Conservation (phyloP, 1,140 invertebrate genomes). For the Formica selysi region DNA sequence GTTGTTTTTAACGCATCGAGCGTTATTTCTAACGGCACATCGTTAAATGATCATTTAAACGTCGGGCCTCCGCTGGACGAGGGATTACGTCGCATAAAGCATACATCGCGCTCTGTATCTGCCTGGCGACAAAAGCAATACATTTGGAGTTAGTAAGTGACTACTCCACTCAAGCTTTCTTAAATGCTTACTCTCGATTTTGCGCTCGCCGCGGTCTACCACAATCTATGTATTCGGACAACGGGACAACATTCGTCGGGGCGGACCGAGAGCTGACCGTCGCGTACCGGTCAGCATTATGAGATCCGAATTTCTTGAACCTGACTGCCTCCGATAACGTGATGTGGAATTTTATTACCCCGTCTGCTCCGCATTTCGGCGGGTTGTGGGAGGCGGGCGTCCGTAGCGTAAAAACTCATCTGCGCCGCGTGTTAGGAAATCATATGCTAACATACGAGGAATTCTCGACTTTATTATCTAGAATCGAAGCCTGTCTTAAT, state of each 20-base stretch:
- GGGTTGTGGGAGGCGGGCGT: slow-evolving; percentile 37
- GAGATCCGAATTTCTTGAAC: background rate
- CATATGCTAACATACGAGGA: slow-evolving; percentile 56
- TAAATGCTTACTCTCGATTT: background rate
- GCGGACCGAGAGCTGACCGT: background rate
- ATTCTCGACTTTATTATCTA: slow-evolving; percentile 18
- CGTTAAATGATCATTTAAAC: background rate
- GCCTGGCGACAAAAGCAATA: background rate
- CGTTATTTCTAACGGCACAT: background rate
- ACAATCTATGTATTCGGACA: background rate
- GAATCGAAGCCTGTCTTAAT: slow-evolving; percentile 56
- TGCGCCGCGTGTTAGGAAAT: slow-evolving; percentile 59
- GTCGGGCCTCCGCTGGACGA: background rate
- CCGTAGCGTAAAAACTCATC: slow-evolving; percentile 68
- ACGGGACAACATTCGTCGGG: background rate
- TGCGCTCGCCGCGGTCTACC: background rate
- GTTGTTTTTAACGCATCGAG: background rate
- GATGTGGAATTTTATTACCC: slow-evolving; percentile 46
- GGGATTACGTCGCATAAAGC: background rate
- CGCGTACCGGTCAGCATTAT: background rate
- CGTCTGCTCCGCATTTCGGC: slow-evolving; percentile 2
- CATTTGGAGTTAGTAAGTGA: background rate
- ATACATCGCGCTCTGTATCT: background rate
- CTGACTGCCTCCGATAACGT: background rate
- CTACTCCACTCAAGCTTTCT: background rate